phyloP scores from a whole-genome alignment of 2,888 invertebrate genomes.

The Folsomia manolachei region DNA sequence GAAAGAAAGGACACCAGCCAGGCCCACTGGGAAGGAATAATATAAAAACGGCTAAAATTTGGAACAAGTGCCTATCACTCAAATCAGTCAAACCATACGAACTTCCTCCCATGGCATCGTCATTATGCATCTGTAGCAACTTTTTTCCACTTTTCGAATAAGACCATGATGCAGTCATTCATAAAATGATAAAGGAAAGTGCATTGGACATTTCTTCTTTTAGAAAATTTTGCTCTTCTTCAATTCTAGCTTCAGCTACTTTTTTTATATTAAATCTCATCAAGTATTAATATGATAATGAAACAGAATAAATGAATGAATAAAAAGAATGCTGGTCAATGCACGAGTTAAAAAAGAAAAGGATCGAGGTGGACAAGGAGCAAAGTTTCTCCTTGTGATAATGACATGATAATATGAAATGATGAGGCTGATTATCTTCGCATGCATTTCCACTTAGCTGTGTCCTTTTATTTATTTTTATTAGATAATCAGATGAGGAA shows the following conservation, averaged over 20 bases:
- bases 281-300: no score
- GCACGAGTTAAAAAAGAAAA: neutral
- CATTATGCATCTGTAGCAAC: neutral
- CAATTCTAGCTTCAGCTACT: no score
- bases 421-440: slow-evolving; percentile 14
- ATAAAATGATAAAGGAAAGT: neutral
- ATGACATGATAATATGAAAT: slow-evolving; percentile 6
- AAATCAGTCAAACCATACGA: slow-evolving; percentile 1
- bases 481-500: neutral
- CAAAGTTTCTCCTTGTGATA: slow-evolving; percentile 6
- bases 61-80: slow-evolving; percentile 19
- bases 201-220: neutral
- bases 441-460: slow-evolving; percentile 22
- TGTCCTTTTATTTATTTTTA: neutral
- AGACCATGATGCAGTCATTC: neutral
- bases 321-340: neutral
- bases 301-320: neutral
- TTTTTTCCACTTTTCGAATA: neutral
- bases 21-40: neutral
- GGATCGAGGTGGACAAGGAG: slow-evolving; percentile 10
- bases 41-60: slow-evolving; percentile 14
- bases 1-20: slow-evolving; percentile 9
- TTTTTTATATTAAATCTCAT: no score
- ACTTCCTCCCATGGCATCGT: neutral
- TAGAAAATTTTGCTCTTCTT: no score